phyloP scores from a whole-genome alignment of 2,888 invertebrate species.

The Caenorhabditis doughertyi region DNA sequence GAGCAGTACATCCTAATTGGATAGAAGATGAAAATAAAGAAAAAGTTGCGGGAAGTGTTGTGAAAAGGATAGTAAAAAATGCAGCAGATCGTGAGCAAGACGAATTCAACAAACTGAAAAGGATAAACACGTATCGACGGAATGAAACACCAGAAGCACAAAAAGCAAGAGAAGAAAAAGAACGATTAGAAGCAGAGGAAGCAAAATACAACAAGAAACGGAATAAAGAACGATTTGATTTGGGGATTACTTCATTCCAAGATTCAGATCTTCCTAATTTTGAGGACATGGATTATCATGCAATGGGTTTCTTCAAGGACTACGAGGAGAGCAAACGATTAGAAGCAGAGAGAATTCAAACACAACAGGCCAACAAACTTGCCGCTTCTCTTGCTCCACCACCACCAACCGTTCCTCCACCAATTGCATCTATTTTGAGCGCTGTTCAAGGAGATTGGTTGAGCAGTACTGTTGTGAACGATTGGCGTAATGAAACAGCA shows the following conservation, averaged over 20 bases:
- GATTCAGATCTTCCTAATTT: slow-evolving; percentile 43
- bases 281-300: slow-evolving; percentile 26
- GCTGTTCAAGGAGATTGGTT: neutral
- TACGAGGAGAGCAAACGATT: slow-evolving; percentile 12
- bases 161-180: slow-evolving; percentile 11
- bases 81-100: slow-evolving; percentile 33
- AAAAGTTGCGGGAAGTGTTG: neutral
- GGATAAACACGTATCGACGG: slow-evolving; percentile 36
- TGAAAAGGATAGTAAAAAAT: slow-evolving; percentile 7
- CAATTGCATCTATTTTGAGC: neutral
- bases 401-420: neutral
- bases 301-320: slow-evolving; percentile 48
- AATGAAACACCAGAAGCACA: slow-evolving; percentile 33
- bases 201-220: slow-evolving; percentile 29
- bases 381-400: neutral
- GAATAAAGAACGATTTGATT: slow-evolving; percentile 20
- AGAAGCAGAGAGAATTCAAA: slow-evolving; percentile 11
- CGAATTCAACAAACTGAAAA: slow-evolving; percentile 37
- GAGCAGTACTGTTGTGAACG: neutral
- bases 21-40: slow-evolving; percentile 38
- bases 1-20: slow-evolving; percentile 50
- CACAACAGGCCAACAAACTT: neutral
- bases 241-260: slow-evolving; percentile 16
- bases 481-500: neutral
- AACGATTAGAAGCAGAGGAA: slow-evolving; percentile 7